phyloP scores from a whole-genome alignment of 2,888 invertebrate genomes.

The Hypolimnas misippus region DNA sequence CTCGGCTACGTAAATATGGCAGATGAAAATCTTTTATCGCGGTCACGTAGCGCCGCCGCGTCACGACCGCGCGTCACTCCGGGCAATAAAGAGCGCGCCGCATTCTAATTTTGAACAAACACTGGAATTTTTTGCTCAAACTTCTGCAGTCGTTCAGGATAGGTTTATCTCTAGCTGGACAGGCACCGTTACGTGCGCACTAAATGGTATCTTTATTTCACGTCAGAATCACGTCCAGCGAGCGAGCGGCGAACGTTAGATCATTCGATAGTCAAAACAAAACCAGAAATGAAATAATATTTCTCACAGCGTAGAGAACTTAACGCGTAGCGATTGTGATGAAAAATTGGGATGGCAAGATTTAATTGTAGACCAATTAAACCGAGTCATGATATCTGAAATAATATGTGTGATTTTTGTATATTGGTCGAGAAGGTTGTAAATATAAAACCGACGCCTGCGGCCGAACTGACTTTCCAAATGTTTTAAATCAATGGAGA shows the following conservation, averaged over 20 bases:
- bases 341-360: constrained; percentile 69
- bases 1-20: constrained; percentile 82
- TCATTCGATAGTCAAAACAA: constrained; percentile 57
- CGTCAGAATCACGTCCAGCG: constrained; percentile 67
- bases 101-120: constrained; percentile 81
- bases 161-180: constrained; percentile 59
- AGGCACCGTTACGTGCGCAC: constrained; percentile 61
- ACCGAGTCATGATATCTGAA: constrained; percentile 68
- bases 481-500: constrained; percentile 77
- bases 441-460: constrained; percentile 72
- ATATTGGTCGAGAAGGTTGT: constrained; percentile 65
- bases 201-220: constrained; percentile 70
- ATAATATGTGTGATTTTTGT: constrained; percentile 79
- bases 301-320: constrained; percentile 67
- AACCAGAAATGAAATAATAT: constrained; percentile 69
- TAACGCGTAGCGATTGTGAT: constrained; percentile 60
- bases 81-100: constrained; percentile 77
- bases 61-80: constrained; percentile 82
- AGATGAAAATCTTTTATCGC: constrained; percentile 84
- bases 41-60: constrained; percentile 81
- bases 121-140: constrained; percentile 73
- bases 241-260: constrained; percentile 50
- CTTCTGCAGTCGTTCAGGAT: constrained; percentile 59
- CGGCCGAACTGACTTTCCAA: constrained; percentile 75
- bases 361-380: constrained; percentile 75